Conservation (phyloP, 2,888 invertebrate species). For the Tachina fera region DNA sequence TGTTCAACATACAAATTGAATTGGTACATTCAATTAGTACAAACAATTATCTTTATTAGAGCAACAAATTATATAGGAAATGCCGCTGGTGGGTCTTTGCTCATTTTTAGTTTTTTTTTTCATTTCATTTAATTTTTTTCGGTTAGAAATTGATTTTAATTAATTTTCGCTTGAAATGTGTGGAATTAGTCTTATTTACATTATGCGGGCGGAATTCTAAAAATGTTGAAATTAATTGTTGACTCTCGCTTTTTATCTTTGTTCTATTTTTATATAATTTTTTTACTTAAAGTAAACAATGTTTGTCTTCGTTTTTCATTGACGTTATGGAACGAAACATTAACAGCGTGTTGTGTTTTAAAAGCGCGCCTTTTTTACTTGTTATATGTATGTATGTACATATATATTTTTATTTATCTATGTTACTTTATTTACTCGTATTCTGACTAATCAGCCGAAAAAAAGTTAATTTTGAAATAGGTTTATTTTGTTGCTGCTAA, state of each 20-base stretch:
- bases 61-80: conserved; percentile 18
- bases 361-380: conserved; percentile 7
- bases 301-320: background rate
- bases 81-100: conserved; percentile 34
- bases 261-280: conserved; percentile 7
- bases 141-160: conserved; percentile 29
- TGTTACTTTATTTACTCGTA: background rate
- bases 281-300: conserved; percentile 21
- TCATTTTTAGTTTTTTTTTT: background rate
- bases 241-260: conserved; percentile 45
- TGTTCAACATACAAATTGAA: conserved; percentile 13
- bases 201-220: conserved; percentile 36
- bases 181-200: background rate
- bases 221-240: conserved; percentile 48
- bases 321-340: conserved; percentile 15
- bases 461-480: conserved; percentile 35
- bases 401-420: background rate
- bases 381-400: too few species aligned
- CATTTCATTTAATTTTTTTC: background rate
- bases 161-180: conserved; percentile 29
- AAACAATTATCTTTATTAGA: conserved; percentile 34
- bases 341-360: conserved; percentile 24
- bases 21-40: conserved; percentile 36
- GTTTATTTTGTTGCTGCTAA: background rate
- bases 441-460: conserved; percentile 14